These are phyloP conservation scores for Phlogophora meticulosa DNA, from an alignment of 2,888 invertebrate genomes.

Conservation along the genomic window DNA sequence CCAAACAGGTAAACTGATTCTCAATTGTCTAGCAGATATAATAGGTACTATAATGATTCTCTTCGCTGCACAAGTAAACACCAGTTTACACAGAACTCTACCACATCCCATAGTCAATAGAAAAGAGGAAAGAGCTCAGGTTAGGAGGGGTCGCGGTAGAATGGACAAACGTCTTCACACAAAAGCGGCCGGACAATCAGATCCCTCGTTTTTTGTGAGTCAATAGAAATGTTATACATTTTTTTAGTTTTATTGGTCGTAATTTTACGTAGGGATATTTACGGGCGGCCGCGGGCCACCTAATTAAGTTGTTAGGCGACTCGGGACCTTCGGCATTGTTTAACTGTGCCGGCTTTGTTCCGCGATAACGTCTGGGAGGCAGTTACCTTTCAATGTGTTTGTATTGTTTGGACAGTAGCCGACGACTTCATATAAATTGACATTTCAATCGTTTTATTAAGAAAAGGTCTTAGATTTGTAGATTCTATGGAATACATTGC, in stretches of 20 bases:
- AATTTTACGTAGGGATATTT: slow-evolving; percentile 90
- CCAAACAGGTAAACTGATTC: slow-evolving; percentile 37
- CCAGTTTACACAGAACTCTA: slow-evolving; percentile 70
- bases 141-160: slow-evolving; percentile 62
- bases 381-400: slow-evolving; percentile 77
- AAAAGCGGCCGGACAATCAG: slow-evolving; percentile 88
- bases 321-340: slow-evolving; percentile 86
- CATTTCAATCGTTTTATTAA: slow-evolving; percentile 60
- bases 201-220: slow-evolving; percentile 88
- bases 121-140: slow-evolving; percentile 54
- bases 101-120: slow-evolving; percentile 65
- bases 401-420: slow-evolving; percentile 86
- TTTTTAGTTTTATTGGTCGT: slow-evolving; percentile 90
- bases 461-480: slow-evolving; percentile 39
- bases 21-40: slow-evolving; percentile 64
- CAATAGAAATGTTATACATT: slow-evolving; percentile 91
- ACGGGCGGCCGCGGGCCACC: slow-evolving; percentile 89
- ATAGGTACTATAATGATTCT: slow-evolving; percentile 73
- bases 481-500: slow-evolving; percentile 14
- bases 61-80: slow-evolving; percentile 57
- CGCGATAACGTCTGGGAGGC: slow-evolving; percentile 81
- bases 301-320: slow-evolving; percentile 91
- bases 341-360: slow-evolving; percentile 83
- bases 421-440: slow-evolving; percentile 72
- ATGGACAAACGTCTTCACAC: slow-evolving; percentile 81